A percentile compares a stretch with the other conserved stretches of the same genome.
Conservation (phyloP, 1,140 invertebrate genomes). For the Dolichoris vasculosae region DNA sequence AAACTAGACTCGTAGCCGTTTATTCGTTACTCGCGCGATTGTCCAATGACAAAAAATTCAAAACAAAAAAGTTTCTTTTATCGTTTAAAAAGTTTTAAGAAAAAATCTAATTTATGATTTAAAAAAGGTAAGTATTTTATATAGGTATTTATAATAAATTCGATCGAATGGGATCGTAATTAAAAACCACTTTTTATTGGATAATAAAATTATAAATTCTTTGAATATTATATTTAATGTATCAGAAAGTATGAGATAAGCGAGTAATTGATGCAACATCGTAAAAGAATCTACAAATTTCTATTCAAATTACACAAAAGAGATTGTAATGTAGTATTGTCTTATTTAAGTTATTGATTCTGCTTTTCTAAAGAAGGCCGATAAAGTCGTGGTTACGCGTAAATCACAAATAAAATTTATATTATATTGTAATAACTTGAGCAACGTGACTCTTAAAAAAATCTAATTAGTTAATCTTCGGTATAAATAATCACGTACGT, state of each 20-base stretch:
- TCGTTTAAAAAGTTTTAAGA: too few relatives aligned
- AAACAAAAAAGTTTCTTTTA: too few relatives aligned
- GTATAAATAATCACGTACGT: not conserved
- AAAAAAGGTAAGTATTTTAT: too few relatives aligned
- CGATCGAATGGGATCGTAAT: too few relatives aligned
- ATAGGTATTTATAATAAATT: too few relatives aligned
- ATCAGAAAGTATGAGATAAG: not conserved
- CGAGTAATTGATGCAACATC: not conserved
- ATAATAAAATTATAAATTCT: not conserved
- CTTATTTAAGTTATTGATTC: not conserved
- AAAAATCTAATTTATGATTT: too few relatives aligned
- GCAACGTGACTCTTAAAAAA: not conserved
- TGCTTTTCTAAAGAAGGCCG: not conserved
- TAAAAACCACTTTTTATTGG: too few relatives aligned
- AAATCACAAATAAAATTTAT: not conserved
- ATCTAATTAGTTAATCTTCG: not conserved
- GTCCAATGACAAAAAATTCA: not conserved
- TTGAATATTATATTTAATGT: not conserved
- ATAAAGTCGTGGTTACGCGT: not conserved
- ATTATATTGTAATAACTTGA: not conserved
- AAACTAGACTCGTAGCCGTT: too few relatives aligned
- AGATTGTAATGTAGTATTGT: not conserved
- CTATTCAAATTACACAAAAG: constrained; percentile 1
- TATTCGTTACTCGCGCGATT: too few relatives aligned
- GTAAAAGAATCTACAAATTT: constrained; percentile 7